These are phyloP conservation scores for Calephelis virginiensis DNA, from an alignment of 1,140 invertebrate species.

Conservation along the genomic window DNA sequence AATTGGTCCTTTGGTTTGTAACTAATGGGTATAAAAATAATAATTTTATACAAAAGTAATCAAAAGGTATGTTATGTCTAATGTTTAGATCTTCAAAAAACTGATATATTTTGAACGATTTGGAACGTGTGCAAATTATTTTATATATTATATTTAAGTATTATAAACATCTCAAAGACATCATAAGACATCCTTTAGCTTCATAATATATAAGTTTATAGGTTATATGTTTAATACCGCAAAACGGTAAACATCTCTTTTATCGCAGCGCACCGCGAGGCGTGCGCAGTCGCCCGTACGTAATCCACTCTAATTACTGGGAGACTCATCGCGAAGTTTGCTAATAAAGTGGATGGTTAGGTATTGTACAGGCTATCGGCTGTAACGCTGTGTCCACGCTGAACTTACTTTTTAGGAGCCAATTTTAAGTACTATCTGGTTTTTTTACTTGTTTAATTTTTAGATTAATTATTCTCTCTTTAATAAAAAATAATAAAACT, in stretches of 20 bases:
- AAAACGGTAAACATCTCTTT: slow-evolving; percentile 24
- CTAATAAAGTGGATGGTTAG: slow-evolving; percentile 73
- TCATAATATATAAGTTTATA: not conserved
- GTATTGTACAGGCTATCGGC: slow-evolving; percentile 32
- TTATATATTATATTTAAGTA: too few species aligned
- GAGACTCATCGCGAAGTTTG: slow-evolving; percentile 71
- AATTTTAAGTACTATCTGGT: not conserved
- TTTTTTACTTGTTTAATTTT: not conserved
- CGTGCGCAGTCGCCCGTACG: slow-evolving; percentile 52
- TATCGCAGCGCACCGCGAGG: slow-evolving; percentile 26
- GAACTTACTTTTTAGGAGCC: not conserved
- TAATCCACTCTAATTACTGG: slow-evolving; percentile 73
- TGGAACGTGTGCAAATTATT: too few species aligned
- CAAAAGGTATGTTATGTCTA: too few species aligned
- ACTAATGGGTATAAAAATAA: too few species aligned
- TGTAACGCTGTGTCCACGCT: slow-evolving; percentile 32
- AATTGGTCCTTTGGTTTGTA: too few species aligned
- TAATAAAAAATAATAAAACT: too few species aligned
- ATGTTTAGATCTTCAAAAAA: too few species aligned
- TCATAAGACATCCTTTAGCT: too few species aligned
- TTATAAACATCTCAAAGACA: too few species aligned
- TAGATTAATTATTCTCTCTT: too few species aligned
- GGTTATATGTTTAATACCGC: not conserved
- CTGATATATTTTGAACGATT: too few species aligned
- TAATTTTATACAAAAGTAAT: too few species aligned